A percentile compares a stretch with the other conserved stretches of the same genome.
These are phyloP conservation scores for Nebria ingens DNA, from an alignment of 1,140 invertebrate species.

Conservation along the genomic window DNA sequence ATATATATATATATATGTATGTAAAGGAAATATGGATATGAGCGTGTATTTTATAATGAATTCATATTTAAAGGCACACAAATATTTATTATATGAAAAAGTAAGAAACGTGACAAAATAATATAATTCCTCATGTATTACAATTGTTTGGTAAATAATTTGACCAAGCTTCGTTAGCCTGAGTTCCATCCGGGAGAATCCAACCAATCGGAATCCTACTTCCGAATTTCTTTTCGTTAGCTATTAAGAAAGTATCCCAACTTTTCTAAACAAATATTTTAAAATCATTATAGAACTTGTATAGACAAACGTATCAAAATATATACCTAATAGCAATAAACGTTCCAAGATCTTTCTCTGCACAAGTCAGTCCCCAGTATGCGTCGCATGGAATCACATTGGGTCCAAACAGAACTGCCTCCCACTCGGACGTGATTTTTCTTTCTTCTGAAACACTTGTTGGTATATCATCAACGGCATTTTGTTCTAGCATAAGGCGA, in stretches of 20 bases:
- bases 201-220: slow-evolving; percentile 31
- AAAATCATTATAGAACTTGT: background rate
- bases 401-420: slow-evolving; percentile 26
- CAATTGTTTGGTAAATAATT: slow-evolving; percentile 20
- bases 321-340: slow-evolving; percentile 28
- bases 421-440: slow-evolving; percentile 24
- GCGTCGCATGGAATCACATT: slow-evolving; percentile 17
- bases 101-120: slow-evolving; percentile 5
- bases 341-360: slow-evolving; percentile 28
- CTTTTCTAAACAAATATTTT: slow-evolving; percentile 24
- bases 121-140: background rate
- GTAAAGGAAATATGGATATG: too few species aligned
- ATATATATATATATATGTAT: too few species aligned
- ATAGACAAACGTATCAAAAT: background rate
- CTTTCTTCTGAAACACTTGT: slow-evolving; percentile 21
- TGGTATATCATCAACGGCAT: slow-evolving; percentile 24
- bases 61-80: background rate
- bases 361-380: slow-evolving; percentile 29
- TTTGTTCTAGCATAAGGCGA: slow-evolving; percentile 28
- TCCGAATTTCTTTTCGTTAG: slow-evolving; percentile 20
- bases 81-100: slow-evolving; percentile 4
- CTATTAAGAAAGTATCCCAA: slow-evolving; percentile 33
- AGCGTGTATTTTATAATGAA: background rate
- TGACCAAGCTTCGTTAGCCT: slow-evolving; percentile 21
- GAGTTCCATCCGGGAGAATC: slow-evolving; percentile 24